These are phyloP conservation scores for Nannospalax galili DNA, from an alignment of 2,113 vertebrate species.

Conservation along the genomic window DNA sequence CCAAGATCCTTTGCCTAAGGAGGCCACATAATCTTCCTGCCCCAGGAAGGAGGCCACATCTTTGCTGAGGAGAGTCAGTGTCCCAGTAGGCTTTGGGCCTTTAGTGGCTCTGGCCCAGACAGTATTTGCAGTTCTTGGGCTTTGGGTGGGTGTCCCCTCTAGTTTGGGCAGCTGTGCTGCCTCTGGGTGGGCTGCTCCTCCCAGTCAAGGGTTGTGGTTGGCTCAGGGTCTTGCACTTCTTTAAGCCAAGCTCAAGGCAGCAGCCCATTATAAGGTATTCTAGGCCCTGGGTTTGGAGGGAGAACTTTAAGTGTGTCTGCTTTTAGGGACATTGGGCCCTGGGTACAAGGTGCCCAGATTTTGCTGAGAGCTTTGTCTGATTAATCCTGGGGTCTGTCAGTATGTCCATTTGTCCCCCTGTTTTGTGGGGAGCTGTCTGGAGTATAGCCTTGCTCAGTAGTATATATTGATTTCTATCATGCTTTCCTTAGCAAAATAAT, in stretches of 20 bases:
- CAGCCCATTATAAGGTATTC: not conserved
- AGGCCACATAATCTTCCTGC: not conserved
- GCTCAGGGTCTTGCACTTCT: conserved; percentile 71
- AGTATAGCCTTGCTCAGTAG: conserved; percentile 40
- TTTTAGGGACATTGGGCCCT: conserved; percentile 21
- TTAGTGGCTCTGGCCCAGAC: conserved; percentile 13
- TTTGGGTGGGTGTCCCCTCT: not conserved
- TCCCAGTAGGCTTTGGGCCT: conserved; percentile 13
- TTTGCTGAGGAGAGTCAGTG: not conserved
- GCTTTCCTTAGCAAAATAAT: conserved; percentile 38
- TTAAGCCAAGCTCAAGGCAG: conserved; percentile 49
- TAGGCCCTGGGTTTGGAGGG: conserved; percentile 27
- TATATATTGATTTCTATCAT: conserved; percentile 1
- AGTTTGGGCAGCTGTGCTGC: conserved; percentile 61
- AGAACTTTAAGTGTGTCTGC: conserved; percentile 39
- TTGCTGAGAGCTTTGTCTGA: conserved; percentile 61
- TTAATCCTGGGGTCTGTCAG: conserved; percentile 18
- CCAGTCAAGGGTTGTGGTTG: conserved; percentile 39
- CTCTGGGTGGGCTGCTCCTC: not conserved
- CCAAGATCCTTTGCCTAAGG: conserved; percentile 4
- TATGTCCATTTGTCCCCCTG: conserved; percentile 38
- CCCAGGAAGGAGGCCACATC: not conserved
- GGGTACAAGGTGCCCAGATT: conserved; percentile 49
- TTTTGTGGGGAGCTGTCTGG: not conserved
- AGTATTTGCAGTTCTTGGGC: conserved; percentile 61